Evolutionary conservation across 92 coral and sea anemone species (phyloP), one percentile per base, ranked within the genome.

Genomic region (Zoanthus solanderi): DNA sequence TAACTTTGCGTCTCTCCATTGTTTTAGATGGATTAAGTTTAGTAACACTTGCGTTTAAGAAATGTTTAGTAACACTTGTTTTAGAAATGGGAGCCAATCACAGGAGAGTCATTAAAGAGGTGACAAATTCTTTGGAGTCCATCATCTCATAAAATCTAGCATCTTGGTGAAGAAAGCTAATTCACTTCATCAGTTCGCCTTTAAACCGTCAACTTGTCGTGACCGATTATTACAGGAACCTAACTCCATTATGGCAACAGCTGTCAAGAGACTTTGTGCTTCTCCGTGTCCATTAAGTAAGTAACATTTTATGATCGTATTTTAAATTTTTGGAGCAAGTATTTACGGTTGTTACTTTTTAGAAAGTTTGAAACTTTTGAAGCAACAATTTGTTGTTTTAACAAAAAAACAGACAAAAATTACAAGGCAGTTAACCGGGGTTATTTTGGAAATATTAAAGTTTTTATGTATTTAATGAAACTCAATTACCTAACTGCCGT

Each of bases 191-290:
- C 44, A 5, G 42, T 42, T 30, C 29, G 45, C 45, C 6, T 32
- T 69, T 32, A 31, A 30, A 8, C 17, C 46, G 74, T 30, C 2
- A 67, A 12, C 16, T 9, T 67, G 4, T 67, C 6, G 42, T 67
- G 66, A 58, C 66, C 42, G 42, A 9, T 6, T 23, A 10, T 67
- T 29, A 67, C 72, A 67, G 72, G 15, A 23, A 28, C 72, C 72
- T 67, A 67, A 67, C 72, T 58, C 12, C 72, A 30, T 23, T 67
- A 67, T 67, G 72, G 72, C 42, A 67, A 28, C 72, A 67, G 13
- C 42, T 18, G 72, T 67, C 72, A 67, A 30, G 4, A 67, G 28
- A 30, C 72, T 45, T 30, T 23, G 37, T 67, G 12, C 9, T 11
- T 67, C 72, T 67, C 18, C 72, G 28, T 67, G 12, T 4, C 42